Base-by-base conservation (phyloP, 2,113 vertebrate species). In the Chascanopsetta lugubris region DNA sequence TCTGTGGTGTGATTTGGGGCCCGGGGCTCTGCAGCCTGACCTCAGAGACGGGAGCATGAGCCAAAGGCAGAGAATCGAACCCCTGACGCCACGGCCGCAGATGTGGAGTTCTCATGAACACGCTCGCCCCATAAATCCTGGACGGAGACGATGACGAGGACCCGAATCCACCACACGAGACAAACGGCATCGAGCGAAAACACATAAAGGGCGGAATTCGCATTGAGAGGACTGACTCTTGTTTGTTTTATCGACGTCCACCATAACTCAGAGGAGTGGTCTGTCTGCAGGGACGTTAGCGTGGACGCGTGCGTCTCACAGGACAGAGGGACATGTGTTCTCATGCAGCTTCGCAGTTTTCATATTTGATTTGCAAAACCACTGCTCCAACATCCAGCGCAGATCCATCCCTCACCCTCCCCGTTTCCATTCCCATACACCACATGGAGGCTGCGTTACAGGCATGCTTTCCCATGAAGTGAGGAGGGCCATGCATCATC, bases 21-120 rank as follows among this genome's bases (percentile, higher is more conserved):
- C 48, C 27, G 47, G 68, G 79, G 66, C 50, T 66, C 57, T 68
- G 24, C 36, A 66, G 60, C 26, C 74, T 72, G 75, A 86, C 83
- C 81, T 86, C 85, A 88, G 83, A 85, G 67, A 77, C 75, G 49
- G 77, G 59, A 76, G 38, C 42, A 36, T 1, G 57, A 66, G 84
- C 88, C 86, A 87, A 88, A 21, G n/a, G n/a, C 32, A n/a, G 45
- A 61, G 65, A 85, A 71, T 59, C 21, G 27, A 75, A 55, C 68
- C 72, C 56, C 18, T n/a, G 8, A 69, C 66, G 74, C 54, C 75
- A 50, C 45, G 74, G 61, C 56, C 68, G 0, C 73, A 85, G 60
- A 85, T 81, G 68, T 58, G 42, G 27, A 42, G 4, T 59, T 71
- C 3, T 1, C 46, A 68, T 78, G 56, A 79, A 77, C 60, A 69